phyloP scores from a whole-genome alignment of 2,888 invertebrate species.

The Eilema depressum region DNA sequence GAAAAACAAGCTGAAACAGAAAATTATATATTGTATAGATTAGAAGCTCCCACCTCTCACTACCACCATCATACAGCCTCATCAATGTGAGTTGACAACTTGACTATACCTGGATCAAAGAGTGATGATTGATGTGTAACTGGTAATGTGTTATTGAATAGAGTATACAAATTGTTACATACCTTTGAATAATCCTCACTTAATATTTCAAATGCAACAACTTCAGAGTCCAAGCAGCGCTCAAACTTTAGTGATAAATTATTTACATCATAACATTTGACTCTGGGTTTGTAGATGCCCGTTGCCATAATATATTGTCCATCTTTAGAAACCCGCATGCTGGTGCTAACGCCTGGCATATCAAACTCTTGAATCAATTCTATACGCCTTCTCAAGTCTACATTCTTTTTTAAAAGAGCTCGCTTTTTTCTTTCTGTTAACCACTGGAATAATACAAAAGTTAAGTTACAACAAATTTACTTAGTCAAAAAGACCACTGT shows the following conservation, averaged over 20 bases:
- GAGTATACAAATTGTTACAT: conserved; percentile 29
- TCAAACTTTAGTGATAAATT: conserved; percentile 99
- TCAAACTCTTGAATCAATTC: conserved; percentile 99
- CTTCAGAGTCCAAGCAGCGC: conserved; percentile 98
- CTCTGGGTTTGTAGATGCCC: conserved; percentile 98
- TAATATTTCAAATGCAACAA: conserved; percentile 96
- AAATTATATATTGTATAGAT: background rate
- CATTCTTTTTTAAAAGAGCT: conserved; percentile 94
- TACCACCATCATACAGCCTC: background rate
- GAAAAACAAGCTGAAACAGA: conserved; percentile 92
- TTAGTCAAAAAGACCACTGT: background rate
- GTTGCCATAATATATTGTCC: conserved; percentile 96
- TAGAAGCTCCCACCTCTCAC: background rate
- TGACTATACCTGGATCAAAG: background rate
- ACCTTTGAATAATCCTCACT: conserved; percentile 99
- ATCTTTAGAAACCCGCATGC: conserved; percentile 94
- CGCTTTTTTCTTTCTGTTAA: conserved; percentile 94
- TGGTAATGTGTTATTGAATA: no score
- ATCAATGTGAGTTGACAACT: background rate
- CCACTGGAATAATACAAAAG: conserved; percentile 88
- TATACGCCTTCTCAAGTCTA: conserved; percentile 95
- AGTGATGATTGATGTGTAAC: background rate
- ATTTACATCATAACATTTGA: conserved; percentile 98
- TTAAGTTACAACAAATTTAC: background rate
- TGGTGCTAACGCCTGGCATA: conserved; percentile 98